Conservation (phyloP, 2,888 invertebrate genomes). For the Plebejus anna region DNA sequence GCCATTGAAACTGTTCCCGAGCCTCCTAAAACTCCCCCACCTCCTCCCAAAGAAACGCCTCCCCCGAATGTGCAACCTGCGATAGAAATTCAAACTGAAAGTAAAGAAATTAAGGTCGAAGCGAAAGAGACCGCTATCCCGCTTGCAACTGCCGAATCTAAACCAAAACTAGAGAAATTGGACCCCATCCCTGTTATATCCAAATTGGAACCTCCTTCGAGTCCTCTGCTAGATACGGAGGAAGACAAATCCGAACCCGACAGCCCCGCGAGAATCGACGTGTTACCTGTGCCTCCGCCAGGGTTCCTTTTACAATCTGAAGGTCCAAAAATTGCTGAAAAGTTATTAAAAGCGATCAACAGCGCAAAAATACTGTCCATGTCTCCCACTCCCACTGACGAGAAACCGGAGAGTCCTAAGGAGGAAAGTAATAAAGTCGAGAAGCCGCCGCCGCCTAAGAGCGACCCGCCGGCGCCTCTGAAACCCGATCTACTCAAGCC, state of each 20-base stretch:
- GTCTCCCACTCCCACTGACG: slow-evolving; percentile 67
- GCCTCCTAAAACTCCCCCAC: slow-evolving; percentile 57
- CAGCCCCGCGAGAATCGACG: slow-evolving; percentile 70
- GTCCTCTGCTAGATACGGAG: slow-evolving; percentile 69
- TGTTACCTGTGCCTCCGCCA: slow-evolving; percentile 72
- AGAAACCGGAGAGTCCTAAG: slow-evolving; percentile 56
- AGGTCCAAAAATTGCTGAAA: slow-evolving; percentile 82
- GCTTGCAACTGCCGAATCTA: slow-evolving; percentile 44
- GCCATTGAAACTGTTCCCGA: slow-evolving; percentile 47
- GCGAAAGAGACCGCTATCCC: slow-evolving; percentile 45
- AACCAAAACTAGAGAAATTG: slow-evolving; percentile 49
- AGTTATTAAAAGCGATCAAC: slow-evolving; percentile 80
- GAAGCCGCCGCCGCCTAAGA: slow-evolving; percentile 42
- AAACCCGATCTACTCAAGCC: slow-evolving; percentile 50
- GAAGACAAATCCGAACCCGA: slow-evolving; percentile 75
- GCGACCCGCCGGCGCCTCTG: slow-evolving; percentile 49
- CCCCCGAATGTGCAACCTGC: not conserved
- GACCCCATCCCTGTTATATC: slow-evolving; percentile 49
- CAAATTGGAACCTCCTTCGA: slow-evolving; percentile 60
- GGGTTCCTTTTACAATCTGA: slow-evolving; percentile 71
- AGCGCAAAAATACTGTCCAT: slow-evolving; percentile 76
- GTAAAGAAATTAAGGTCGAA: slow-evolving; percentile 29
- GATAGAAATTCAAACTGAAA: slow-evolving; percentile 39
- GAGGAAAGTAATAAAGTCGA: slow-evolving; percentile 47
- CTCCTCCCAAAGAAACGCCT: slow-evolving; percentile 40